phyloP scores from a whole-genome alignment of 2,888 invertebrate genomes.

The Philonicus albiceps region DNA sequence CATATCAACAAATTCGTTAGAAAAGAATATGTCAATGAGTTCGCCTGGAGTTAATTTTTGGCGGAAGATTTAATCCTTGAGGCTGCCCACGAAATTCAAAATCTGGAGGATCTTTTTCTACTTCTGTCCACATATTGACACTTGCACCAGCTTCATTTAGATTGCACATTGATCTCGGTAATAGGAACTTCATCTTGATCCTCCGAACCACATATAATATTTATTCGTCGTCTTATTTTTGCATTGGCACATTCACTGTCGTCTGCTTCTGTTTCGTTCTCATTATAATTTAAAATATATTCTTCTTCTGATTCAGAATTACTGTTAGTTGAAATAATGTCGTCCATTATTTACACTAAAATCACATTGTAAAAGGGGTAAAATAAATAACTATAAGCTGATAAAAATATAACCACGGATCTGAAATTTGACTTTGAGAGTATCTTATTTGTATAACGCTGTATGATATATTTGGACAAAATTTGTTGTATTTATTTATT shows the following conservation, averaged over 20 bases:
- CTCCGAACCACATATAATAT: constrained; percentile 2
- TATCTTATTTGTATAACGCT: no score
- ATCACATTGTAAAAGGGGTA: no score
- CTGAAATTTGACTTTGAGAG: no score
- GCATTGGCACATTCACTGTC: constrained; percentile 1
- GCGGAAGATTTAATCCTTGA: constrained; percentile 12
- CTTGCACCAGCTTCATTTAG: no score
- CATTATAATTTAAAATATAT: no score
- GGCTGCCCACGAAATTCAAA: constrained; percentile 12
- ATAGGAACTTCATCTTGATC: background rate
- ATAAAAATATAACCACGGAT: no score
- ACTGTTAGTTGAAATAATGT: constrained; percentile 36
- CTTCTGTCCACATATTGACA: no score
- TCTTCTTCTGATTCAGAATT: constrained; percentile 28
- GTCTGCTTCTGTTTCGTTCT: constrained; percentile 22
- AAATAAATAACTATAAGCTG: no score
- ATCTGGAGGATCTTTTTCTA: no score
- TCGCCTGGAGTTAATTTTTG: constrained; percentile 22
- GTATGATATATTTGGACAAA: no score
- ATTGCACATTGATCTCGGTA: background rate
- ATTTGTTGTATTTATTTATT: no score
- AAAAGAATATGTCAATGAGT: constrained; percentile 15
- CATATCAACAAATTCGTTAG: constrained; percentile 32
- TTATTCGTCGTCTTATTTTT: constrained; percentile 15
- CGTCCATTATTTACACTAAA: no score